These are phyloP conservation scores for Tanypteryx hageni DNA, from an alignment of 2,888 invertebrate genomes.

Conservation along the genomic window DNA sequence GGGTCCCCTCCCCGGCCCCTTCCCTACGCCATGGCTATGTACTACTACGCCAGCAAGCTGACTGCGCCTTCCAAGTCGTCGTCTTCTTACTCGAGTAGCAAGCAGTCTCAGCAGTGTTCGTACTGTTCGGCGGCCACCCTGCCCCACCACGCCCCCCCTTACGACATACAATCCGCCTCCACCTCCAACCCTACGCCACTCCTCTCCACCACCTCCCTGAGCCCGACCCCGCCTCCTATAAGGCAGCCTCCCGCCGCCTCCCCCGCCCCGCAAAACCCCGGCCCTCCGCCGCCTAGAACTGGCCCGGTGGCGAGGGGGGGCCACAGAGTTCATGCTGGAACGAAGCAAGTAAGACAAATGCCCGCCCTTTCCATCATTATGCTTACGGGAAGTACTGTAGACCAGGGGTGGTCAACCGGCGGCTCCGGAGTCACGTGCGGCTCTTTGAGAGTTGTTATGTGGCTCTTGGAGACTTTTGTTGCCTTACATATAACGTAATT, in stretches of 20 bases:
- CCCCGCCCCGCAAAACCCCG: conserved; percentile 1
- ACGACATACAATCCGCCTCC: conserved; percentile 41
- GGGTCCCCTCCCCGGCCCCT: conserved; percentile 73
- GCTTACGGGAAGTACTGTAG: neutral
- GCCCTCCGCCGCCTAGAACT: neutral
- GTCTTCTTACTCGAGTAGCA: neutral
- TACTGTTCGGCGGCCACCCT: conserved; percentile 45
- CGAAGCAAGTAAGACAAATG: conserved; percentile 35
- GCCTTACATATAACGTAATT: too few species aligned
- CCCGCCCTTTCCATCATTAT: neutral
- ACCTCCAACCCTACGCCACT: neutral
- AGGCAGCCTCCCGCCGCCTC: neutral
- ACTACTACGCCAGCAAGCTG: conserved; percentile 84
- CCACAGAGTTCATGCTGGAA: conserved; percentile 42
- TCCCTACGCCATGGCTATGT: conserved; percentile 77
- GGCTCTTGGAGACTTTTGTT: too few species aligned
- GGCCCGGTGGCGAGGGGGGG: conserved; percentile 7
- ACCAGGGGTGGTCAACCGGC: too few species aligned
- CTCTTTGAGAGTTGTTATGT: too few species aligned
- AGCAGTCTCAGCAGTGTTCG: neutral
- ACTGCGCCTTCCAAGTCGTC: conserved; percentile 77
- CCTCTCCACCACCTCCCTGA: neutral
- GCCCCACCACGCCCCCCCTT: conserved; percentile 46
- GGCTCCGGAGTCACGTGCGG: too few species aligned
- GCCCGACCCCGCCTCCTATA: neutral